Conservation (phyloP, 2,888 invertebrate genomes). For the Chrysolina oricalcia region DNA sequence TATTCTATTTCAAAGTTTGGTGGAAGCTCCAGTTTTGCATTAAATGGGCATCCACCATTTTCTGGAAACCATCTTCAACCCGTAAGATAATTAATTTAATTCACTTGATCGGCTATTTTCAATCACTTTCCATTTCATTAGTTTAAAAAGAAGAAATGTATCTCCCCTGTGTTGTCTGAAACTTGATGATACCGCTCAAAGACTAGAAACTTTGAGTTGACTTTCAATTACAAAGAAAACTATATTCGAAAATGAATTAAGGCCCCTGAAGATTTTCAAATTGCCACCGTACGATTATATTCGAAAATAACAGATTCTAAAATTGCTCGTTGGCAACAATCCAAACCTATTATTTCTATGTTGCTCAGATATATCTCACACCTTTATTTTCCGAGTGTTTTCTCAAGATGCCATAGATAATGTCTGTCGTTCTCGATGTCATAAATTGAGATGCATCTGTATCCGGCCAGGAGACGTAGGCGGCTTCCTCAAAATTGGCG, state of each 20-base stretch:
- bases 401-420: slow-evolving; percentile 7
- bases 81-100: too few species aligned
- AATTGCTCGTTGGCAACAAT: background rate
- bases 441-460: background rate
- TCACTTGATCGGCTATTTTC: too few species aligned
- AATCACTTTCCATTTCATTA: too few species aligned
- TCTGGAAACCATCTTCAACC: too few species aligned
- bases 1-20: too few species aligned
- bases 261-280: background rate
- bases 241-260: background rate
- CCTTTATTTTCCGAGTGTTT: background rate
- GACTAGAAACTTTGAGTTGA: too few species aligned
- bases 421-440: background rate
- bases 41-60: too few species aligned
- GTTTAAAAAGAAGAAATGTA: too few species aligned
- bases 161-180: too few species aligned
- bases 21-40: too few species aligned
- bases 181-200: too few species aligned
- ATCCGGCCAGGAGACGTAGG: background rate
- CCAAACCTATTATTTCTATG: background rate
- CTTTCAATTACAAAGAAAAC: too few species aligned
- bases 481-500: background rate
- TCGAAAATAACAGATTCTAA: slow-evolving; percentile 1
- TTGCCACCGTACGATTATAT: background rate
- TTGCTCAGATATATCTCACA: slow-evolving; percentile 1